phyloP scores from a whole-genome alignment of 1,140 invertebrate species.

The Trissolcus basalis region DNA sequence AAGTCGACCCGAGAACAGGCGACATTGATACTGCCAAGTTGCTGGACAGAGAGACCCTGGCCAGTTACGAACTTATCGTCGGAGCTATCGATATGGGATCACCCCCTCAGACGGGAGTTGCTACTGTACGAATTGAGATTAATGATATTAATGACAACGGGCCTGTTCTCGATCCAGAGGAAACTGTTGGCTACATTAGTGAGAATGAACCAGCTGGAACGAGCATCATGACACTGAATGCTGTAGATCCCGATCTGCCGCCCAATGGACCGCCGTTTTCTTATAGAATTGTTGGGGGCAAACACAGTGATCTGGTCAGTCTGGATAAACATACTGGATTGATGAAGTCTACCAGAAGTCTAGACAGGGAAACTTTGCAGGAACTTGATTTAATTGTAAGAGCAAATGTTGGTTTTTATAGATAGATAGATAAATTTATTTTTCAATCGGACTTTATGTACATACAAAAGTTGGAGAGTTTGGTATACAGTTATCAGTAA shows the following conservation, averaged over 20 bases:
- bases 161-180: slow-evolving; percentile 85
- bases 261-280: slow-evolving; percentile 94
- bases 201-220: slow-evolving; percentile 93
- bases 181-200: slow-evolving; percentile 84
- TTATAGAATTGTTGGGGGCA: slow-evolving; percentile 86
- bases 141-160: slow-evolving; percentile 96
- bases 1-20: slow-evolving; percentile 90
- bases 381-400: slow-evolving; percentile 82
- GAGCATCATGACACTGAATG: slow-evolving; percentile 88
- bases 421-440: no score
- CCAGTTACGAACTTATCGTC: slow-evolving; percentile 87
- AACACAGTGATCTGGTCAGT: slow-evolving; percentile 84
- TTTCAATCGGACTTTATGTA: no score
- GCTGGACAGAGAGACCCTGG: slow-evolving; percentile 88
- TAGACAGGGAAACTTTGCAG: slow-evolving; percentile 89
- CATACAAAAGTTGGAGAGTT: no score
- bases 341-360: slow-evolving; percentile 84
- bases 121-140: slow-evolving; percentile 85
- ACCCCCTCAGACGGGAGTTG: slow-evolving; percentile 91
- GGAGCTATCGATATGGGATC: slow-evolving; percentile 92
- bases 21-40: slow-evolving; percentile 85
- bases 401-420: no score
- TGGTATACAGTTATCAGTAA: no score
- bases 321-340: slow-evolving; percentile 88
- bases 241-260: slow-evolving; percentile 92